Percentiles rank a stretch among this genome's conserved stretches.
Evolutionary conservation across 1,140 invertebrate genomes (phyloP).

Genomic region (Grapholita molesta): DNA sequence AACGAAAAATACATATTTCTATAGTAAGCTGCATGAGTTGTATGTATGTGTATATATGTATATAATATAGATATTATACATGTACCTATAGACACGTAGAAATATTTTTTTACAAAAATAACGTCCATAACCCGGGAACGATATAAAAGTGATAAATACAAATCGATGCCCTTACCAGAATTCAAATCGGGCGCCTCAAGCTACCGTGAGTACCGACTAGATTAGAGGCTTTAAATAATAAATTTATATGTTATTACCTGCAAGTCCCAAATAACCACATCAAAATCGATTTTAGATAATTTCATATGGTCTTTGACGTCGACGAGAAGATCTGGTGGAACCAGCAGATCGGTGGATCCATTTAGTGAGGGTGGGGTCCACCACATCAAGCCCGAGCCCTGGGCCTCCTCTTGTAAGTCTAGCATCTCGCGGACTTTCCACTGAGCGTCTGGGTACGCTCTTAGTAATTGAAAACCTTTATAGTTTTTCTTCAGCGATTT

Average conservation of each 20-base stretch:
- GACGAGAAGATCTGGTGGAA: conserved; percentile 81
- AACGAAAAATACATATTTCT: too few species aligned
- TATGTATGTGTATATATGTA: too few species aligned
- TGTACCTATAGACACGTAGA: too few species aligned
- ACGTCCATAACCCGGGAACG: too few species aligned
- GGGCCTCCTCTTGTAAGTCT: conserved; percentile 68
- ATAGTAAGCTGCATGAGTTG: too few species aligned
- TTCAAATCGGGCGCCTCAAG: too few species aligned
- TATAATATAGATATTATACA: too few species aligned
- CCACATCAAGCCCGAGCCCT: conserved; percentile 75
- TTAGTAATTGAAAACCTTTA: conserved; percentile 69
- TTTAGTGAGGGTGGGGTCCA: conserved; percentile 76
- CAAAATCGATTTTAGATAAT: conserved; percentile 81
- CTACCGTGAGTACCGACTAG: too few species aligned
- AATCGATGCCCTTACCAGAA: too few species aligned
- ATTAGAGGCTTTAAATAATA: too few species aligned
- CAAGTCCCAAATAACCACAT: conserved; percentile 85
- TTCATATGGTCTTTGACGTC: conserved; percentile 83
- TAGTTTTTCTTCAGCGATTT: conserved; percentile 68
- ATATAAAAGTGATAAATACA: too few species aligned
- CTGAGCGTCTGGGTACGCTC: conserved; percentile 57
- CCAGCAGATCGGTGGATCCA: conserved; percentile 84
- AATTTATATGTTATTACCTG: conserved; percentile 74
- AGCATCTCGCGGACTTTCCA: conserved; percentile 66
- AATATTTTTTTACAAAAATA: too few species aligned